These are phyloP conservation scores for Mactromeris polynyma DNA, from an alignment of 2,888 invertebrate genomes.

Conservation along the genomic window DNA sequence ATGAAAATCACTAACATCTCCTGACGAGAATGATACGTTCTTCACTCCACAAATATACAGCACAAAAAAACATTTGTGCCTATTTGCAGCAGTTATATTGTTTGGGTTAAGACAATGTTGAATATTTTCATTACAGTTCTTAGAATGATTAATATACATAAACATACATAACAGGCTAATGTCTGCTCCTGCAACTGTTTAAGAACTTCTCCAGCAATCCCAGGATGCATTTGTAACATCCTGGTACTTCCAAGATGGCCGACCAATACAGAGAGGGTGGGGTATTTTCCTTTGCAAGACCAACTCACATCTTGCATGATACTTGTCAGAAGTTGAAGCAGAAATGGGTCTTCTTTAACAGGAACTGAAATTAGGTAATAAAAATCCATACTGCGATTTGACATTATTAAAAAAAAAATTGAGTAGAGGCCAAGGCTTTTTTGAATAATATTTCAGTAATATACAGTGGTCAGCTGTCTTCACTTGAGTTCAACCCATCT, in stretches of 20 bases:
- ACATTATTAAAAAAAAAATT: too few relatives aligned
- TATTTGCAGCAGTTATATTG: too few relatives aligned
- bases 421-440: too few relatives aligned
- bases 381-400: neutral
- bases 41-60: too few relatives aligned
- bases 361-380: neutral
- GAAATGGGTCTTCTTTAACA: constrained; percentile 70
- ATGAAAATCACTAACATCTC: too few relatives aligned
- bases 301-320: constrained; percentile 82
- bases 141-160: neutral
- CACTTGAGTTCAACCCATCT: too few relatives aligned
- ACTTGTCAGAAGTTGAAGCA: constrained; percentile 72
- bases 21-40: too few relatives aligned
- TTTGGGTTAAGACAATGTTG: too few relatives aligned
- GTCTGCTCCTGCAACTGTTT: constrained; percentile 86
- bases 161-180: constrained; percentile 87
- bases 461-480: too few relatives aligned
- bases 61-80: too few relatives aligned
- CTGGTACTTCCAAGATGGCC: constrained; percentile 87
- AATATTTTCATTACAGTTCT: too few relatives aligned
- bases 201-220: constrained; percentile 86
- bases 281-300: constrained; percentile 86
- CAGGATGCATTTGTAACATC: constrained; percentile 85
- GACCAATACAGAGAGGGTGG: constrained; percentile 82
- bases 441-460: too few relatives aligned